Evolutionary conservation across 2,888 invertebrate genomes (phyloP).

Genomic region (Lordiphosa fenestrarum): DNA sequence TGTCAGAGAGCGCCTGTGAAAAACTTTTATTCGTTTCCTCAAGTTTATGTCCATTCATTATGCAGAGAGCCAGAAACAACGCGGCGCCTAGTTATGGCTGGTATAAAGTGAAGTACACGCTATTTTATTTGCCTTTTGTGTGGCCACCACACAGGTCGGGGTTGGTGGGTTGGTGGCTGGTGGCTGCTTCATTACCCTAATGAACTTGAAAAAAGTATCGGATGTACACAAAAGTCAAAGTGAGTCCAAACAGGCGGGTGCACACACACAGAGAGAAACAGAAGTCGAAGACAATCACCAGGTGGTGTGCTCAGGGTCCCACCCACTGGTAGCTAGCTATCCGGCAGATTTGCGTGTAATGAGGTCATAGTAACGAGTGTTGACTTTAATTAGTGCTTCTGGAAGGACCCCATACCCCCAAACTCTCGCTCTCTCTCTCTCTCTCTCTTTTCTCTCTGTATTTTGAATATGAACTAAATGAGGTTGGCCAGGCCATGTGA

Average conservation of each 20-base stretch:
- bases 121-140: slow-evolving; percentile 34
- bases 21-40: slow-evolving; percentile 19
- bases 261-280: neutral
- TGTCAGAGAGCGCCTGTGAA: slow-evolving; percentile 1
- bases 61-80: slow-evolving; percentile 59
- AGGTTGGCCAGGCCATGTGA: slow-evolving; percentile 45
- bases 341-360: slow-evolving; percentile 65
- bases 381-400: slow-evolving; percentile 68
- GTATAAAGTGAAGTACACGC: slow-evolving; percentile 58
- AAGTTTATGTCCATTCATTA: slow-evolving; percentile 67
- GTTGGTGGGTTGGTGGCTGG: slow-evolving; percentile 10
- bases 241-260: slow-evolving; percentile 30
- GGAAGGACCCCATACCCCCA: neutral
- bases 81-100: slow-evolving; percentile 50
- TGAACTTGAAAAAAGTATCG: slow-evolving; percentile 74
- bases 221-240: slow-evolving; percentile 59
- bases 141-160: slow-evolving; percentile 16
- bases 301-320: slow-evolving; percentile 37
- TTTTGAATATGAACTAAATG: slow-evolving; percentile 36
- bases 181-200: slow-evolving; percentile 74
- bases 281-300: slow-evolving; percentile 57
- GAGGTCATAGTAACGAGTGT: slow-evolving; percentile 71
- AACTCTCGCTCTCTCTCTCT: slow-evolving; percentile 2
- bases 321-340: neutral
- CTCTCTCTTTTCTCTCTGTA: slow-evolving; percentile 13